phyloP scores from a whole-genome alignment of 1,140 invertebrate genomes.

The Ostrea denselamellosa region DNA sequence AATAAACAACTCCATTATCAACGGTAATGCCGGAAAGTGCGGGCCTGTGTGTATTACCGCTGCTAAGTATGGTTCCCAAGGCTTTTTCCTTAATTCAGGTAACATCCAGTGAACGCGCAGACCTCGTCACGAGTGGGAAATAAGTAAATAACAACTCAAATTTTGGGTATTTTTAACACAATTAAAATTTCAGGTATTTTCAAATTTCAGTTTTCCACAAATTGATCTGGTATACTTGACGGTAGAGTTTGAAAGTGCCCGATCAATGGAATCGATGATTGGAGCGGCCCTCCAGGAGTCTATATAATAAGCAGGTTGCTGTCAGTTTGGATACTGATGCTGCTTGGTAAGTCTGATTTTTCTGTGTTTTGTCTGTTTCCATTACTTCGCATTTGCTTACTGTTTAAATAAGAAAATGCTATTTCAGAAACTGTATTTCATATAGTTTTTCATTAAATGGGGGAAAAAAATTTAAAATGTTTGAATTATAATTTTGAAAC shows the following conservation, averaged over 20 bases:
- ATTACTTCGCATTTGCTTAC: neutral
- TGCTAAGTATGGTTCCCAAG: too few relatives aligned
- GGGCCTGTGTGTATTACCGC: neutral
- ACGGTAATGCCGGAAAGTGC: neutral
- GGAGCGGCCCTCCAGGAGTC: neutral
- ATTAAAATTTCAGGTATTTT: neutral
- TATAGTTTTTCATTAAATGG: too few relatives aligned
- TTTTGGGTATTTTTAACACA: neutral
- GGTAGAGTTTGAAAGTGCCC: neutral
- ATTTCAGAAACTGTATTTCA: too few relatives aligned
- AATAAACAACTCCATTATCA: constrained; percentile 11
- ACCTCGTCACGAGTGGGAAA: neutral
- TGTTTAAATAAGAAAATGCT: neutral
- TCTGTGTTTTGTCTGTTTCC: neutral
- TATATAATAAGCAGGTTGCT: neutral
- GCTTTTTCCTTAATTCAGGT: neutral
- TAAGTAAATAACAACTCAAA: neutral
- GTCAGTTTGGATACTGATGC: neutral
- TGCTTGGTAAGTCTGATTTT: neutral
- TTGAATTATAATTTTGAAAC: neutral
- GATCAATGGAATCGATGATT: constrained; percentile 31
- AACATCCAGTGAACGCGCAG: neutral
- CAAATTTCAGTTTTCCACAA: neutral
- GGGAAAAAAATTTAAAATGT: neutral
- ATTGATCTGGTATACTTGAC: neutral